These are phyloP conservation scores for Axinella damicornis DNA, from an alignment of 37 sponge, comb jelly and placozoan species.

Conservation along the genomic window DNA sequence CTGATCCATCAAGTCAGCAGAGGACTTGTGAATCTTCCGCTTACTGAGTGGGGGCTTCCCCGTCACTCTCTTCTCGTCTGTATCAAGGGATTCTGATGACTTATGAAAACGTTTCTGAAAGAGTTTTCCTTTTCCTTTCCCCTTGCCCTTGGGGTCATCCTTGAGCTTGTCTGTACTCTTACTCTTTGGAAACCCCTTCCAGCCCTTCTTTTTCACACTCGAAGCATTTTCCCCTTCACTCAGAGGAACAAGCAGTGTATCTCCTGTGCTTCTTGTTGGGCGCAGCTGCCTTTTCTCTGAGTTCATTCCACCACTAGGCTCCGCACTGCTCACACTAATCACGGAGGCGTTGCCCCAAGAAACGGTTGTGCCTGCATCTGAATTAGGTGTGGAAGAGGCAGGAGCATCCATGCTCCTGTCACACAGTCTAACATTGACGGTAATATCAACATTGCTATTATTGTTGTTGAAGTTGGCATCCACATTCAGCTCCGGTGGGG, in stretches of 20 bases:
- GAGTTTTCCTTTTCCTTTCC: not conserved
- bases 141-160: not conserved
- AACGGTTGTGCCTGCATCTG: too few species aligned
- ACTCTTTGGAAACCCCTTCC: constrained; percentile 1
- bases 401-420: not conserved
- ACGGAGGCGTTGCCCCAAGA: too few species aligned
- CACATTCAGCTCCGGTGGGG: not conserved
- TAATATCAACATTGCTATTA: constrained; percentile 4
- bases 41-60: constrained; percentile 48
- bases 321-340: too few species aligned
- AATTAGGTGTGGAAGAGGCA: not conserved
- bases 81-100: constrained; percentile 2
- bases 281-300: not conserved
- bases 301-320: too few species aligned
- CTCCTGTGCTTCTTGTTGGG: not conserved
- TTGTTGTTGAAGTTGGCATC: not conserved
- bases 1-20: constrained; percentile 6
- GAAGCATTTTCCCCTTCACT: too few species aligned
- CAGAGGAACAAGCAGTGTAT: too few species aligned
- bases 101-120: constrained; percentile 12
- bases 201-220: not conserved
- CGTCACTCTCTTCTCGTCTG: not conserved
- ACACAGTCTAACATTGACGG: not conserved
- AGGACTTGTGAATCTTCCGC: constrained; percentile 25
- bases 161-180: not conserved